A percentile compares a stretch with the other conserved stretches of the same genome.
phyloP scores from a whole-genome alignment of 35 echinoderm and acorn worm species.

The Amphiura filiformis region DNA sequence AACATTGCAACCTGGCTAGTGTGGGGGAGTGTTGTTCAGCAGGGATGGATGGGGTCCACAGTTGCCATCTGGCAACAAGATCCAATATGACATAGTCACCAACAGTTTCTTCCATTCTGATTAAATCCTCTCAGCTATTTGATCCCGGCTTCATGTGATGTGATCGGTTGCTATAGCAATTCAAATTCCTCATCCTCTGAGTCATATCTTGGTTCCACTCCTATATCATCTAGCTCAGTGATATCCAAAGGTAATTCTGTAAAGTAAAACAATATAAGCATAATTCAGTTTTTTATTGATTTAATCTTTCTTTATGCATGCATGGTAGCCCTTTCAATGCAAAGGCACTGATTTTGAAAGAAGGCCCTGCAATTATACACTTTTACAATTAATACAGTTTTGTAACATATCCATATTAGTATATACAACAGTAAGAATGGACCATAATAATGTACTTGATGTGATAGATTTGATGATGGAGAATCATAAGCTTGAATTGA shows the following conservation, averaged over 20 bases:
- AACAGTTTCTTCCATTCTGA: neutral
- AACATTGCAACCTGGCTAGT: neutral
- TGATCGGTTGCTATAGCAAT: neutral
- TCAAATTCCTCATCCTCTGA: conserved; percentile 40
- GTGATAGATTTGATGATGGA: too few species aligned
- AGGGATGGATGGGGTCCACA: too few species aligned
- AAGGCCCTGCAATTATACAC: too few species aligned
- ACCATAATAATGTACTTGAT: too few species aligned
- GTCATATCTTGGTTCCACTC: conserved; percentile 27
- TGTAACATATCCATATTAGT: too few species aligned
- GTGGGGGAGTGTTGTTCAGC: too few species aligned
- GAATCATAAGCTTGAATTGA: too few species aligned
- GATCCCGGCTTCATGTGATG: neutral
- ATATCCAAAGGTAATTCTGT: conserved; percentile 3
- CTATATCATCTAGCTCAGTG: neutral
- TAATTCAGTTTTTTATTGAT: too few species aligned
- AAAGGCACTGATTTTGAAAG: neutral
- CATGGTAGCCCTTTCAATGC: neutral
- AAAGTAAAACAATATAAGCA: neutral
- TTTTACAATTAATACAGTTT: too few species aligned
- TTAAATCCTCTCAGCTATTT: too few species aligned
- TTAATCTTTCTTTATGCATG: too few species aligned
- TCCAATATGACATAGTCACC: neutral
- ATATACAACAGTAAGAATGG: too few species aligned
- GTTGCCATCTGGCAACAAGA: neutral